Conservation (phyloP, 2,888 invertebrate species). For the Germaria angustata region DNA sequence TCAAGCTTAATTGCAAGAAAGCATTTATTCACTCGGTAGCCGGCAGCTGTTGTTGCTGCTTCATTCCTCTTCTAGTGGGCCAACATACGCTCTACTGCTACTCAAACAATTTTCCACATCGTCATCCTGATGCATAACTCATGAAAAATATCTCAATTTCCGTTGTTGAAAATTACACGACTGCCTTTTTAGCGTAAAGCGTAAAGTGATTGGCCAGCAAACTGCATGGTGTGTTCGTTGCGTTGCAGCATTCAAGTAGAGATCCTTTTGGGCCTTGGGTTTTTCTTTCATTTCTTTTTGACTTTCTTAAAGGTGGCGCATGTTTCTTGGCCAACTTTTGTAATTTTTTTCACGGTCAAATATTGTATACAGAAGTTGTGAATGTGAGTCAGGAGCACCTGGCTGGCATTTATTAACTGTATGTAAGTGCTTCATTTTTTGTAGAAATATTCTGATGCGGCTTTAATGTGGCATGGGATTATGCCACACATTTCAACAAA, state of each 20-base stretch:
- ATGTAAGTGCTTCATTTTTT: not conserved
- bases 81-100: not conserved
- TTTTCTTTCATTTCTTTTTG: not conserved
- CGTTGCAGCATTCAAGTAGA: slow-evolving; percentile 5
- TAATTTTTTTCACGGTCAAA: not conserved
- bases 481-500: slow-evolving; percentile 57
- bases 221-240: not conserved
- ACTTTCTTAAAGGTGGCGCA: slow-evolving; percentile 53
- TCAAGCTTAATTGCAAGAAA: slow-evolving; percentile 74
- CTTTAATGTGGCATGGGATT: slow-evolving; percentile 58
- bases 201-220: not conserved
- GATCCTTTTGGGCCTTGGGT: slow-evolving; percentile 41
- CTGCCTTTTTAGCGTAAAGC: slow-evolving; percentile 53
- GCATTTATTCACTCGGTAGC: slow-evolving; percentile 57
- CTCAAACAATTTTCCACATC: slow-evolving; percentile 24
- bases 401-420: slow-evolving; percentile 29
- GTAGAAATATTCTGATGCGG: slow-evolving; percentile 38
- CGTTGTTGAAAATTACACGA: slow-evolving; percentile 71
- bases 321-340: not conserved
- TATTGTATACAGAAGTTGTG: not conserved
- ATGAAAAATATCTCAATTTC: slow-evolving; percentile 76
- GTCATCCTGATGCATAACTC: slow-evolving; percentile 68
- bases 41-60: slow-evolving; percentile 22
- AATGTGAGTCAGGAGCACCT: slow-evolving; percentile 39
- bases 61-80: not conserved